Conservation (phyloP, 2,888 invertebrate species). For the Anaspis maculata region DNA sequence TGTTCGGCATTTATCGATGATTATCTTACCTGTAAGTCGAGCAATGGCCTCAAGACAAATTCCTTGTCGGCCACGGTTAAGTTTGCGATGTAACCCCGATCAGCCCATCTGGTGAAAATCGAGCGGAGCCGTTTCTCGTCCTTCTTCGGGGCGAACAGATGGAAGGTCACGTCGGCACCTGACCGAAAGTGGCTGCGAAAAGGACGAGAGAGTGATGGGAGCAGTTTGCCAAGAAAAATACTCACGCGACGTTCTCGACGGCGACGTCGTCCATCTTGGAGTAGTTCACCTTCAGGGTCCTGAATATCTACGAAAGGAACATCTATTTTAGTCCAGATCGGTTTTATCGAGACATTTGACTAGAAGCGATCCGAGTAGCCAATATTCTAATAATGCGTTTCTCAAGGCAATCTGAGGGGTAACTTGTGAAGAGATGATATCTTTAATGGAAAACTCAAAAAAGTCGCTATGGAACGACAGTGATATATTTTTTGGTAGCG, state of each 20-base stretch:
- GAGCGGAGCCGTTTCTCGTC: conserved; percentile 48
- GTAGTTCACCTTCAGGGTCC: conserved; percentile 49
- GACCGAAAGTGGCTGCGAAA: conserved; percentile 34
- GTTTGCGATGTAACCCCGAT: conserved; percentile 52
- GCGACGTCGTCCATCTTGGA: conserved; percentile 55
- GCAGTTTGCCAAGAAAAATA: conserved; percentile 16
- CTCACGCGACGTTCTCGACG: conserved; percentile 63
- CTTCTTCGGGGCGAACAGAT: conserved; percentile 45
- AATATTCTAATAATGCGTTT: too few relatives aligned
- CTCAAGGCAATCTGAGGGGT: too few relatives aligned
- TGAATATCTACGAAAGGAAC: conserved; percentile 11
- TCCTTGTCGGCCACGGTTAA: conserved; percentile 56
- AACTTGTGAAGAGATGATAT: too few relatives aligned
- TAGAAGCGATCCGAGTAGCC: too few relatives aligned
- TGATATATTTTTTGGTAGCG: too few relatives aligned
- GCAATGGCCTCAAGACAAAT: conserved; percentile 61
- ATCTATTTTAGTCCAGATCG: too few relatives aligned
- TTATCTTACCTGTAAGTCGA: conserved; percentile 62
- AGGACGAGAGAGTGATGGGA: conserved; percentile 1
- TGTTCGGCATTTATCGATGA: too few relatives aligned
- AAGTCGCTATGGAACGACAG: too few relatives aligned
- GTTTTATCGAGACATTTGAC: too few relatives aligned
- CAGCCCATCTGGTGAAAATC: conserved; percentile 51
- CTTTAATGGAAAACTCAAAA: too few relatives aligned
- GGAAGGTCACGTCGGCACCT: conserved; percentile 47